Conservation (phyloP, 2,113 vertebrate species). For the Hemicordylus capensis region DNA sequence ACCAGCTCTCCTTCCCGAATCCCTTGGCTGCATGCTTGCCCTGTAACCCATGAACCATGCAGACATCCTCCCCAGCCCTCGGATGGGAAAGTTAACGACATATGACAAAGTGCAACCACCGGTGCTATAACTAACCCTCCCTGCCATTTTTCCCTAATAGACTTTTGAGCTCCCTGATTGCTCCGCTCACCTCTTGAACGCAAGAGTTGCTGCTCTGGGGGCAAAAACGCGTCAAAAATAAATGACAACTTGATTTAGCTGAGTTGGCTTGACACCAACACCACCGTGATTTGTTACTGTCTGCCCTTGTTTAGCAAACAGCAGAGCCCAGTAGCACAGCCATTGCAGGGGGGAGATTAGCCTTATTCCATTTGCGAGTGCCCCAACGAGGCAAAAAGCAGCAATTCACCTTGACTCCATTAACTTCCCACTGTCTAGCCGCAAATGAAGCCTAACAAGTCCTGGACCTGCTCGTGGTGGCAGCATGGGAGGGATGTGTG, state of each 20-base stretch:
- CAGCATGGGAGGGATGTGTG: too few relatives aligned
- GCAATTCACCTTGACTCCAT: neutral
- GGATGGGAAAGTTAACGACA: constrained; percentile 65
- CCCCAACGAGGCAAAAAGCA: neutral
- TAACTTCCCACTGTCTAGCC: neutral
- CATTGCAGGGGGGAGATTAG: constrained; percentile 41
- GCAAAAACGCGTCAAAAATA: constrained; percentile 69
- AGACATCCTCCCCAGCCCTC: constrained; percentile 48
- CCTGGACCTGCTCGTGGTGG: neutral
- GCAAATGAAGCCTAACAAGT: neutral
- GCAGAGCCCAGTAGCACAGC: constrained; percentile 31
- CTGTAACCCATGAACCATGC: constrained; percentile 52
- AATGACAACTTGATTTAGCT: constrained; percentile 74
- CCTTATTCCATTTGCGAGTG: constrained; percentile 20
- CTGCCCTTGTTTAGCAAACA: constrained; percentile 55
- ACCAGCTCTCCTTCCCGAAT: constrained; percentile 43
- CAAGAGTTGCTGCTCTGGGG: constrained; percentile 64
- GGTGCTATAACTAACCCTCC: constrained; percentile 67
- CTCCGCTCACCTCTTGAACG: constrained; percentile 61
- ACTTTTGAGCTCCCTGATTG: constrained; percentile 70
- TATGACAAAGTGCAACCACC: constrained; percentile 63
- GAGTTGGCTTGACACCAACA: constrained; percentile 64
- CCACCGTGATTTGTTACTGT: constrained; percentile 68
- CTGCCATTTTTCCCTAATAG: constrained; percentile 69
- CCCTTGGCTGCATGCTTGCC: constrained; percentile 35